These are phyloP conservation scores for Cyanocitta stelleri DNA, from an alignment of 2,113 vertebrate genomes.

Conservation along the genomic window DNA sequence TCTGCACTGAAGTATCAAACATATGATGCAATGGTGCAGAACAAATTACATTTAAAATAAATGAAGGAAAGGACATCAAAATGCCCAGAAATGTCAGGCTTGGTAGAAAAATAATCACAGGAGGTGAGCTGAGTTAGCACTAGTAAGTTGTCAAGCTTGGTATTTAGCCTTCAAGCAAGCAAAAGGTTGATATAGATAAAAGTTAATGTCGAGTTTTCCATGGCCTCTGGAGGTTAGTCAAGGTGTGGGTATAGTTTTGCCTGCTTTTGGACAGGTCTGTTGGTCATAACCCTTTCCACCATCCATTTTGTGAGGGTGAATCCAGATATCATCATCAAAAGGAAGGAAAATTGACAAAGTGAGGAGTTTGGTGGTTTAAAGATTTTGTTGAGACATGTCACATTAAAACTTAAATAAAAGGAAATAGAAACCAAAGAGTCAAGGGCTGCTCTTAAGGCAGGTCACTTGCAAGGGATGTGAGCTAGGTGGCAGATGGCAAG, in stretches of 20 bases:
- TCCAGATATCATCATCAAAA: background rate
- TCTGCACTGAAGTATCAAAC: background rate
- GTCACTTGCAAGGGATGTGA: background rate
- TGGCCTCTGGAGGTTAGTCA: background rate
- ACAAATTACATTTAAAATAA: constrained; percentile 11
- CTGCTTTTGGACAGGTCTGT: background rate
- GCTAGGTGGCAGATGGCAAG: background rate
- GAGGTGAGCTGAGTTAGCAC: background rate
- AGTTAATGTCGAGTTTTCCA: background rate
- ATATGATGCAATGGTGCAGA: background rate
- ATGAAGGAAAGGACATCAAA: background rate
- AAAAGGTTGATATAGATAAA: background rate
- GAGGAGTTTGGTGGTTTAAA: background rate
- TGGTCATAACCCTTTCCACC: background rate
- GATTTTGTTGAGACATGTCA: background rate
- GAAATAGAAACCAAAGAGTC: background rate
- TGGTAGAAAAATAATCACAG: background rate
- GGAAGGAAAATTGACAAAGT: background rate
- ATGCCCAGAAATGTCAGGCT: background rate
- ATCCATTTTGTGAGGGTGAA: background rate
- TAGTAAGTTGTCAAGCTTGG: background rate
- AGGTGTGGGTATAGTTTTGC: background rate
- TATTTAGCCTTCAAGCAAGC: background rate
- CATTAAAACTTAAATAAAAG: background rate
- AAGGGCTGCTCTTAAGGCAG: background rate